Evolutionary conservation across 2,888 invertebrate genomes (phyloP), one percentile per base, ranked within the genome.

Genomic region (Pemphredon lugubris): DNA sequence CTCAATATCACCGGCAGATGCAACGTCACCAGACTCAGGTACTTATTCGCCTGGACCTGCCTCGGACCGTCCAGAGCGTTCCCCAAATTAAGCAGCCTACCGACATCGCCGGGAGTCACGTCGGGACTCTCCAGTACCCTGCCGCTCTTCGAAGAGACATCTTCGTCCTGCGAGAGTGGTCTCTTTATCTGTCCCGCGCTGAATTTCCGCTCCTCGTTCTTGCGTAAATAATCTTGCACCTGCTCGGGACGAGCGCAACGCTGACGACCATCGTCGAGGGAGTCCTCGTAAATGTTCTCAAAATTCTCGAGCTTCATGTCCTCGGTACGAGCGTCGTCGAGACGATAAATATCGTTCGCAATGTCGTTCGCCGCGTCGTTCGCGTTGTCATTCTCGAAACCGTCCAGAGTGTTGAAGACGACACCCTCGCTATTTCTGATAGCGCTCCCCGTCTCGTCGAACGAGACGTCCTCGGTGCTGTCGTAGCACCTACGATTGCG

Each of bases 1-100:
- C 92, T 89, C 53, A 93, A 88, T 77, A 93, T 91, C 77, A 92
- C 92, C 30, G 92, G 92, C 71, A 93, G 88, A 85, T 92, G 92
- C 54, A 92, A 84, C 45, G 91, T 90, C 57, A 92, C 91, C 75
- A 92, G 86, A 58, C 91, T 91, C 75, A 91, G 83, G 73, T 92
- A 91, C 83, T 92, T 91, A 80, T 90, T 90, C 11, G 91, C 89
- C 73, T 89, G 89, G 13, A 87, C 80, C 47, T 85, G 87, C n/a
- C 88, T 82, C 0, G 88, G 89, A 9, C 86, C 88, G 23, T 88
- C 89, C 11, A 89, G 75, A 2, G 88, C 89, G 64, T 89, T 89
- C 5, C 88, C 90, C 55, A 86, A 88, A 73, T 89, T 89, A 44
- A 89, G 75, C 89, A 89, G 86, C 72, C 90, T 88, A 30, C 90